Conservation (phyloP, 2,113 vertebrate species). For the Rhipidura dahli region DNA sequence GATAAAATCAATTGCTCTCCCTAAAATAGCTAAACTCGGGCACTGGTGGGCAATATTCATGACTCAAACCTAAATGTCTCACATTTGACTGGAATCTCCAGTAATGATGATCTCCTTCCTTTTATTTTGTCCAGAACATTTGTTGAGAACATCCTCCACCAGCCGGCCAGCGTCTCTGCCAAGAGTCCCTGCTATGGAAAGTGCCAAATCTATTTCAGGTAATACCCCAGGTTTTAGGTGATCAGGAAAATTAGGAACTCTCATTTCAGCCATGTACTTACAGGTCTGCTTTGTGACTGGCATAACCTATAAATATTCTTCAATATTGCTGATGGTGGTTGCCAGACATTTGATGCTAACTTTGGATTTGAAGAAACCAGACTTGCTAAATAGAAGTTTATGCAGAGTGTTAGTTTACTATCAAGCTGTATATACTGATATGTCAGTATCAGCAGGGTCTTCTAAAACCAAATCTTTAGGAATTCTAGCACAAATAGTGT, state of each 20-base stretch:
- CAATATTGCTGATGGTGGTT: background rate
- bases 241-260: background rate
- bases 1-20: background rate
- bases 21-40: background rate
- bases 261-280: background rate
- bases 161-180: constrained; percentile 83
- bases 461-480: background rate
- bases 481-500: background rate
- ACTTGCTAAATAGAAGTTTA: background rate
- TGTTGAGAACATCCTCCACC: constrained; percentile 81
- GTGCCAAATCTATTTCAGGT: constrained; percentile 89
- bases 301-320: background rate
- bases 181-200: constrained; percentile 88
- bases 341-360: background rate
- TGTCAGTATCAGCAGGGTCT: background rate
- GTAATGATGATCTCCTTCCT: background rate
- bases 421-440: background rate
- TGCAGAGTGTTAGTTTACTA: background rate
- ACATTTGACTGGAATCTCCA: background rate
- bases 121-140: constrained; percentile 76
- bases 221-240: accelerated
- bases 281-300: background rate
- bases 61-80: background rate
- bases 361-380: background rate
- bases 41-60: background rate